Conservation (phyloP, 2,113 vertebrate species). For the Stictonetta naevosa region DNA sequence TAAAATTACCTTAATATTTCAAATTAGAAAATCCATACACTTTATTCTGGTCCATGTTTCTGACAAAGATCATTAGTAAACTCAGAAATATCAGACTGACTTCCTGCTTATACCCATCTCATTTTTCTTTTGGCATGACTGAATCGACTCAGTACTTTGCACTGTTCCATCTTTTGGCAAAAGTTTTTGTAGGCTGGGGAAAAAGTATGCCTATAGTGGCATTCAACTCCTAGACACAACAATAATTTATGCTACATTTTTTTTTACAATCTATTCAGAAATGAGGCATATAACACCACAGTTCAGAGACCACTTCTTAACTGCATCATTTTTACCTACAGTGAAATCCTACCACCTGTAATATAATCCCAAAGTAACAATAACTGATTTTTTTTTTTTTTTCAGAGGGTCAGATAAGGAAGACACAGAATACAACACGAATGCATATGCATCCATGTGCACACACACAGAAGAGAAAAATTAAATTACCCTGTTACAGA, state of each 20-base stretch:
- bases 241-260: background rate
- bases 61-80: background rate
- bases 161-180: background rate
- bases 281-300: background rate
- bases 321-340: background rate
- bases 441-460: accelerated
- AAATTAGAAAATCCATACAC: background rate
- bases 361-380: background rate
- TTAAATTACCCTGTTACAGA: background rate
- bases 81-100: background rate
- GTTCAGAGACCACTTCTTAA: background rate
- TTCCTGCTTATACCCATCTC: background rate
- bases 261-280: background rate
- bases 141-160: background rate
- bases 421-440: background rate
- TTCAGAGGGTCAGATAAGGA: background rate
- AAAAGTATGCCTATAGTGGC: background rate
- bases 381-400: background rate
- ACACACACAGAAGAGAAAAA: background rate
- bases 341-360: background rate
- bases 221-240: background rate
- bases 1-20: background rate
- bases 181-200: background rate
- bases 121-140: background rate
- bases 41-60: background rate